Evolutionary conservation across 2,888 invertebrate species (phyloP), one percentile per base, ranked within the genome.

Genomic region (Pteria penguin): DNA sequence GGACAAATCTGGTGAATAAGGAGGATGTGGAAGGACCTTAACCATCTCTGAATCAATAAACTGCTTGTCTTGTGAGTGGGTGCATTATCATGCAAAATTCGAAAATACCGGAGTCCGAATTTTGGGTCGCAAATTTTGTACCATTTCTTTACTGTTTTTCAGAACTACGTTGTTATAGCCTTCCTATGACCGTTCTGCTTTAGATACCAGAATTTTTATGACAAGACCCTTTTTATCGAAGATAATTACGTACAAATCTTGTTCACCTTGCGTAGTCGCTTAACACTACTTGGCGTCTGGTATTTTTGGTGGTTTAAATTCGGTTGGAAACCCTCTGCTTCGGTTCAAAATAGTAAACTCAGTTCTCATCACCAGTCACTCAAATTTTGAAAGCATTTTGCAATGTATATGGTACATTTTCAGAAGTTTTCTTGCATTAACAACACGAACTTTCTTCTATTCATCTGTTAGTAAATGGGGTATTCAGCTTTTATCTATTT

Each of bases 81-180:
- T 26, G 76, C 66, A 67, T 76, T 69, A 55, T 58, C 69, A 69
- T 73, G 66, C 27, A 73, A 61, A 32, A 77, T 57, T 36, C 32
- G 4, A 31, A 72, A 27, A 58, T 63, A 36, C 57, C 45, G 31
- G 18, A 70, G 29, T 36, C 57, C 65, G 14, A 36, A 63, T 36
- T 14, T 55, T 18, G 55, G 55, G 4, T 18, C 3, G 55, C 55
- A 24, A 18, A 8, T 55, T 55, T 55, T 55, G 18, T 55, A 55
- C 22, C 18, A 55, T n/a, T 4, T 8, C 55, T 55, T 55, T 4
- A 55, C n/a, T 55, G n/a, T 55, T 55, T 55, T 55, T 55, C 55
- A 55, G 55, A 36, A 33, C 69, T 65, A 54, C 65, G 58, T 26
- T 32, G 61, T 62, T 76, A 61, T 72, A 76, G 33, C 67, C 66